These are phyloP conservation scores for Corythornis cristatus DNA, from an alignment of 2,113 vertebrate genomes.

Conservation along the genomic window DNA sequence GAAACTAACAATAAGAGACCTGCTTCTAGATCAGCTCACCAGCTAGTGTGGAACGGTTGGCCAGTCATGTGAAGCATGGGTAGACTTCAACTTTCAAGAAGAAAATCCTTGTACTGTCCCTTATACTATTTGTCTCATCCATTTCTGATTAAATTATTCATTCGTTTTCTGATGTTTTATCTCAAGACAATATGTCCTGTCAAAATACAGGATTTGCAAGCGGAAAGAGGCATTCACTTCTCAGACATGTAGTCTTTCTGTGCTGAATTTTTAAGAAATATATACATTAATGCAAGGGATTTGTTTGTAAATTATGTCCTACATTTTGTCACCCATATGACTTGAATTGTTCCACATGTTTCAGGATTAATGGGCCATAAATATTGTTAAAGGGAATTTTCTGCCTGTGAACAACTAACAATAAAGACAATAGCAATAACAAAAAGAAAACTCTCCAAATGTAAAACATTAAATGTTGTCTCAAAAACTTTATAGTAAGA, in stretches of 20 bases:
- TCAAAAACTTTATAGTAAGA: neutral
- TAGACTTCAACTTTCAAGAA: constrained; percentile 44
- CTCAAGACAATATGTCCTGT: constrained; percentile 56
- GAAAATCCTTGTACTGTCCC: constrained; percentile 36
- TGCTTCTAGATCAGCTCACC: constrained; percentile 45
- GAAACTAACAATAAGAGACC: constrained; percentile 8
- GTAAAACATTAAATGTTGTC: neutral
- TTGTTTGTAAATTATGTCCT: neutral
- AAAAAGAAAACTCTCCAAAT: neutral
- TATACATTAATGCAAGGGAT: neutral
- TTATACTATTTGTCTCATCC: constrained; percentile 61
- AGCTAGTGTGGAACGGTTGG: constrained; percentile 27
- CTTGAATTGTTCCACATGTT: constrained; percentile 27
- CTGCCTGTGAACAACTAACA: neutral
- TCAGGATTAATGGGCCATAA: neutral
- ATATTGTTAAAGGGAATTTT: neutral
- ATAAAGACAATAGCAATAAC: neutral
- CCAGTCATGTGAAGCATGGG: constrained; percentile 44
- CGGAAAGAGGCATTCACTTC: constrained; percentile 53
- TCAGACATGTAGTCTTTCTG: constrained; percentile 21
- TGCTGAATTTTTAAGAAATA: constrained; percentile 43
- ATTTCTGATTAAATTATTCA: constrained; percentile 67
- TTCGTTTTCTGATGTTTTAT: constrained; percentile 53
- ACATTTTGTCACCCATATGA: neutral
- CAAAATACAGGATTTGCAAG: constrained; percentile 63